These are phyloP conservation scores for Holacanthus passer DNA, from an alignment of 2,113 vertebrate genomes.

Conservation along the genomic window DNA sequence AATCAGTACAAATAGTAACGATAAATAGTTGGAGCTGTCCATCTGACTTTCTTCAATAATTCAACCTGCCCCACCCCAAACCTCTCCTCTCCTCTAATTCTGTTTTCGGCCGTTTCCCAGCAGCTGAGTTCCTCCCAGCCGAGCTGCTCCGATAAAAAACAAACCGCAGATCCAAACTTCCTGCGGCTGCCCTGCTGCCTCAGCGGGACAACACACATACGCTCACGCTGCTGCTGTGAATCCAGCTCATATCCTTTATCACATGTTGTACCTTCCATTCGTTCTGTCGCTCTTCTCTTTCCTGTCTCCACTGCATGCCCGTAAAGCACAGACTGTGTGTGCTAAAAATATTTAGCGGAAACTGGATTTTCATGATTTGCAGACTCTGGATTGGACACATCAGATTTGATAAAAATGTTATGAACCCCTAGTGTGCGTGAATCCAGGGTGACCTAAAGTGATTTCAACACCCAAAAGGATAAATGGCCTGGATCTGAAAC, in stretches of 20 bases:
- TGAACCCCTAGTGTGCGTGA: not conserved
- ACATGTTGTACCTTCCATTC: conserved; percentile 19
- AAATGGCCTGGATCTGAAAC: too few species aligned
- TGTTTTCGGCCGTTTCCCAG: conserved; percentile 43
- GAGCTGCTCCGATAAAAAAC: conserved; percentile 43
- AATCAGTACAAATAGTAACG: too few species aligned
- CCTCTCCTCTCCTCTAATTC: not conserved
- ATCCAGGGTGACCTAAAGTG: not conserved
- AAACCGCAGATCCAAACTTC: conserved; percentile 59
- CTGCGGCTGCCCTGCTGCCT: conserved; percentile 23
- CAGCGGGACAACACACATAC: conserved; percentile 4
- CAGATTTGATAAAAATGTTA: not conserved
- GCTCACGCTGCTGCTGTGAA: conserved; percentile 15
- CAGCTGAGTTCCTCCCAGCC: conserved; percentile 45
- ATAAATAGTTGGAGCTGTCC: too few species aligned
- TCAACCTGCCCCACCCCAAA: not conserved
- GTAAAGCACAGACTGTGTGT: not conserved
- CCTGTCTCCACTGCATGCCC: conserved; percentile 15
- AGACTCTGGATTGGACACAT: not conserved
- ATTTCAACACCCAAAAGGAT: not conserved
- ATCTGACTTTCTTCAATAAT: not conserved
- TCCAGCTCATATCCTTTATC: conserved; percentile 42
- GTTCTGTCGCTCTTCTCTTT: conserved; percentile 8
- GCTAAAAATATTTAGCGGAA: not conserved
- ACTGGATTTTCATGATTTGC: not conserved